Evolutionary conservation across 2,888 invertebrate species (phyloP), one percentile per base, ranked within the genome.

Genomic region (Scaptomyza flava): DNA sequence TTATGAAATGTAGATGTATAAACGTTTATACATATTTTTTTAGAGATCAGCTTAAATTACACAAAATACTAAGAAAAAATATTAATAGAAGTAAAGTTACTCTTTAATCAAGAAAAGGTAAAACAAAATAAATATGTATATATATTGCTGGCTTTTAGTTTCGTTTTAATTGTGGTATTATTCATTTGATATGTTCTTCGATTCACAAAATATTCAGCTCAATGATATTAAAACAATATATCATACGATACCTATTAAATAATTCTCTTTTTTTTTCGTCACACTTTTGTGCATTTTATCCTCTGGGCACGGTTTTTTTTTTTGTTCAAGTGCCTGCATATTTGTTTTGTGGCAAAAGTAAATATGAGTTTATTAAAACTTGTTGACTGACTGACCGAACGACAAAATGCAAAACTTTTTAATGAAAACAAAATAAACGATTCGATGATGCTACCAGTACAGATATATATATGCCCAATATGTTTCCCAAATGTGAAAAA

Each of bases 351-450:
- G 62, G 50, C 62, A 50, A 48, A 71, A 46, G 72, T 58, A 74
- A 74, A 77, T 62, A 57, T 31, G n/a, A 43, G 59, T 34, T 38
- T 43, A 53, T 20, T 48, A 54, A 63, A 71, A 72, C 58, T 77
- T 65, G 77, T 74, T 77, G 81, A 73, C 77, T 63, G 68, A 58
- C 62, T 50, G 59, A 65, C 50, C 59, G 66, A 42, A 54, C 51
- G 68, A 53, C 59, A n/a, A 74, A 77, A 69, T 68, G 68, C 54
- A 70, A 76, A 78, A 66, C 81, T 81, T 81, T 81, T 81, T 81
- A 83, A 81, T 83, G 77, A 79, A 77, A 77, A 27, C 42, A 59
- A 83, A 83, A 75, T 72, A 83, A 77, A 72, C 52, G 51, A 23
- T 17, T 63, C 27, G n/a, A 17, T 27, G 6, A 27, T 27, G 6